A percentile compares a stretch with the other conserved stretches of the same genome.
Conservation (phyloP, 2,888 invertebrate species). For the Villa cingulata region DNA sequence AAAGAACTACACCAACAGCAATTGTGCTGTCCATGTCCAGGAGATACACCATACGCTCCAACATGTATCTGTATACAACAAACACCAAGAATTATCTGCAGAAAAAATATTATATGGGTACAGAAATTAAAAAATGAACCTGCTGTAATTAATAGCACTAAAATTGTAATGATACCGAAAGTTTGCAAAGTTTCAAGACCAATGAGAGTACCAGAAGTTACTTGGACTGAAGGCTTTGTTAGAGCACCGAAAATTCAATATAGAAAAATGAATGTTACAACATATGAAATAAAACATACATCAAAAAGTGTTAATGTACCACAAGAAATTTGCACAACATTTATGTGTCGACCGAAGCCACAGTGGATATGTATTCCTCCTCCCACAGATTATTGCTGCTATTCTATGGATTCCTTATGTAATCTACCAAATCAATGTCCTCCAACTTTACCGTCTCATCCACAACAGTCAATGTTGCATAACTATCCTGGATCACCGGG, state of each 20-base stretch:
- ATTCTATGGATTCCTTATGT: neutral
- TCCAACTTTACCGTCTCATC: too few species aligned
- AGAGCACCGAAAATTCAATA: neutral
- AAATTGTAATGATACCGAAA: neutral
- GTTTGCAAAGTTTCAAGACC: neutral
- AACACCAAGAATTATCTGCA: neutral
- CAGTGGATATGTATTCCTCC: neutral
- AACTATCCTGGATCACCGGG: too few species aligned
- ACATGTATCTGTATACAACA: neutral
- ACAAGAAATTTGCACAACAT: neutral
- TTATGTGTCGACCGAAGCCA: neutral
- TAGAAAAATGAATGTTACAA: neutral
- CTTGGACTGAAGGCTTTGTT: neutral
- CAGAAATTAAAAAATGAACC: neutral
- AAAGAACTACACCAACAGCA: neutral
- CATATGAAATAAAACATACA: neutral
- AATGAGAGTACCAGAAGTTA: neutral
- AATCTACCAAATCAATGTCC: too few species aligned
- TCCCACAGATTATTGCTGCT: neutral
- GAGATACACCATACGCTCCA: neutral
- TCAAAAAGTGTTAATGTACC: neutral
- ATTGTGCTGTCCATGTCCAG: neutral
- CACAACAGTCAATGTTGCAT: too few species aligned
- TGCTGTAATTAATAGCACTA: neutral
- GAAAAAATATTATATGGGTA: neutral